Evolutionary conservation across 1,140 invertebrate species (phyloP), one percentile per base, ranked within the genome.

Genomic region (Drosophila triauraria): DNA sequence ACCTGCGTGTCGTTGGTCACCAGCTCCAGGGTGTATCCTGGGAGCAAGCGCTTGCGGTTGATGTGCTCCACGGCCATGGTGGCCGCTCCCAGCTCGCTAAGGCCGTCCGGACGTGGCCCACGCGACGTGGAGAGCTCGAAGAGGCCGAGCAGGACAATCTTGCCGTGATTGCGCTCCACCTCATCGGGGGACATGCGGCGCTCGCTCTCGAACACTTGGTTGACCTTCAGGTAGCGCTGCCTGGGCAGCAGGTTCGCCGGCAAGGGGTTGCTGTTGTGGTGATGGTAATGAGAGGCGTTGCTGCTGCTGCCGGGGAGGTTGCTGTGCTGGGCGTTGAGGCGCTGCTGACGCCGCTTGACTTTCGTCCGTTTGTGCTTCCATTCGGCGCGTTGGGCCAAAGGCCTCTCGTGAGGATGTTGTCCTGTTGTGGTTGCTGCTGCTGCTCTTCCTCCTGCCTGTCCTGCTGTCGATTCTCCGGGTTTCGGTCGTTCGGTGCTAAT

Each of bases 1-100:
- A 97, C 97, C 95, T 96, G 95, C 1, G 97, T 97, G 82, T 98
- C 96, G 84, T 97, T 97, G 80, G 95, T 95, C 70, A 97, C 93
- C 50, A 97, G 94, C 64, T 95, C 94, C 38, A 98, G 93, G 35
- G 93, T 94, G 84, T 97, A 97, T 25, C 95, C 96, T 0, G 95
- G 94, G 23, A 97, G 93, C 53, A 97, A 80, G 8, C 93, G 92
- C 76, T 95, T 94, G 59, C 95, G 92, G 93, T 97, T 97, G 80
- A 97, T 95, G 61, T 96, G 95, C 54, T 95, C 93, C 23, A 97
- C 95, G 1, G 96, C 96, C 59, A 97, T 92, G 71, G 93, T 94
- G 2, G 97, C 97, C 0, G 96, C 96, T 12, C 95, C 94, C 67
- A 97, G 93, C 86, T 97, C 97, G 46, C 96, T 96, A 5, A 93